Base-by-base conservation (phyloP, 2,113 vertebrate genomes). In the Anthoscopus minutus region DNA sequence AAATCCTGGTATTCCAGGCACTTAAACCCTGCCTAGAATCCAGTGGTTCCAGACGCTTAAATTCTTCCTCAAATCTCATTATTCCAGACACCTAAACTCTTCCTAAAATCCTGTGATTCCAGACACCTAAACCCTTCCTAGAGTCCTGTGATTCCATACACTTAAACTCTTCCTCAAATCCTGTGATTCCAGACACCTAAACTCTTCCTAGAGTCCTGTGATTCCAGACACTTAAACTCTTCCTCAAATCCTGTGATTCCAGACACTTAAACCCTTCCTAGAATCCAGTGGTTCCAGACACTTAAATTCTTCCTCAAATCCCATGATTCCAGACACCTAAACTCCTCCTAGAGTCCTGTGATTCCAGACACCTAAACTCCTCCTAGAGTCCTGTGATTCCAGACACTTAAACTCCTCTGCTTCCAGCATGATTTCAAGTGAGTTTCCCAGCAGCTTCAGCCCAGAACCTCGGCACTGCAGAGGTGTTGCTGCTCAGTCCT, bases 311-410 rank as follows among this genome's bases (percentile, higher is more conserved):
- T 66, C 44, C 1, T 66, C 9, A 3, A 45, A 37, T 15, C 35
- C 19, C 2, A 1, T 51, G 8, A 51, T 51, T 23, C 4, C 27
- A 51, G 14, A 38, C 9, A 15, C 5, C 0, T 28, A 28, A 69
- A 50, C 7, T 8, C 13, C 30, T 50, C 10, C 2, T 30, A 12
- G 1, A 50, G 30, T 16, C 27, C 7, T 0, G 0, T 50, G 3
- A 22, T 30, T 22, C 27, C n/a, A 51, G 14, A 31, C 28, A 24
- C 4, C 3, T 27, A 25, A 45, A n/a, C 4, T 70, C 10, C 11
- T n/a, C 7, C 17, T 25, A 13, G 6, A 51, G 38, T 37, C 14
- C 20, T 5, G 0, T 42, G 10, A 30, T 37, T 15, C 25, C n/a
- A 70, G 47, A 18, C 15, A 42, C 21, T 6, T 13, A 11, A 71